A percentile compares a stretch with the other conserved stretches of the same genome.
Conservation (phyloP, 1,140 invertebrate species). For the Helicoverpa armigera region DNA sequence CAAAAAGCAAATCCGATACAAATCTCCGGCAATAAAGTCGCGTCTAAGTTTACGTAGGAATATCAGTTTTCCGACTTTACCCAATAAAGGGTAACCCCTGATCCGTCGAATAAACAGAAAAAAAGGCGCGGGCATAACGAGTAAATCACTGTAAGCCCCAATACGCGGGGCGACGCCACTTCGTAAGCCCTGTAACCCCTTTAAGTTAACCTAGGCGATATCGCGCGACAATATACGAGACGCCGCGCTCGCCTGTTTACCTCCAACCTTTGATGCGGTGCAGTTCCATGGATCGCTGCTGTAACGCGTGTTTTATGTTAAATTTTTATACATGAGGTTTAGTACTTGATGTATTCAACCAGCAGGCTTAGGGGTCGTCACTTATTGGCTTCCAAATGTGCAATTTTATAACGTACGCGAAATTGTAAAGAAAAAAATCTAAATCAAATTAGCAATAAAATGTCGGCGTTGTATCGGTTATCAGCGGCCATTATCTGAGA, state of each 20-base stretch:
- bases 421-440: conserved; percentile 22
- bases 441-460: conserved; percentile 47
- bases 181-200: conserved; percentile 74
- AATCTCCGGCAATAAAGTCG: conserved; percentile 67
- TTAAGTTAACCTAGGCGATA: conserved; percentile 79
- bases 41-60: conserved; percentile 73
- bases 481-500: conserved; percentile 45
- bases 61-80: conserved; percentile 83
- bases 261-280: conserved; percentile 20
- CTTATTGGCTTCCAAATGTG: background rate
- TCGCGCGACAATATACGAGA: conserved; percentile 67
- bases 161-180: conserved; percentile 69
- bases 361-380: too few relatives aligned
- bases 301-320: background rate
- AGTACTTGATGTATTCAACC: too few relatives aligned
- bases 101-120: conserved; percentile 85
- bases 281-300: background rate
- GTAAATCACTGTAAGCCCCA: conserved; percentile 83
- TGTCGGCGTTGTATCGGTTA: conserved; percentile 39
- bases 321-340: background rate
- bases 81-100: conserved; percentile 84
- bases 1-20: conserved; percentile 66
- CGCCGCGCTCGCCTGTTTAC: conserved; percentile 54
- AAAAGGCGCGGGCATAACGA: conserved; percentile 78
- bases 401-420: background rate